Base-by-base conservation (phyloP, 2,888 invertebrate species). In the Microdon myrmicae region DNA sequence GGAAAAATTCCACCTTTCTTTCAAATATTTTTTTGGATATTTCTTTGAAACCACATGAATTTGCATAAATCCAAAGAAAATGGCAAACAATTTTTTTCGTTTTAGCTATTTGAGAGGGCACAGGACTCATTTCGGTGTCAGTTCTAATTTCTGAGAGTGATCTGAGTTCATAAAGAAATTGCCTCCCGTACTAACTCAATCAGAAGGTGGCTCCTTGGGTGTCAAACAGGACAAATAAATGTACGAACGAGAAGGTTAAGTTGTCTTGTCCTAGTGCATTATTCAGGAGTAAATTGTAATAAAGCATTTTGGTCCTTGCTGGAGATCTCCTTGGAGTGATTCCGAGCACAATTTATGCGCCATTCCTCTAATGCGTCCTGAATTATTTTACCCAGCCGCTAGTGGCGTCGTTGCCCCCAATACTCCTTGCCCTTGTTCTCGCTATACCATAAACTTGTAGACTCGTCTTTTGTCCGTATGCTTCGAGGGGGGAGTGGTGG, bases 241-340 rank as follows among this genome's bases (percentile, higher is more conserved):
- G 58, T 58, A 58, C 7, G n/a, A n/a, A 44, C 37, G 66, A 55
- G 49, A 51, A 67, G 64, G 67, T 67, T 68, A 67, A 68, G 68
- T 67, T 66, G 68, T 67, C 68, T 60, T 41, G 53, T 59, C 45
- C 68, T 69, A 67, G 70, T 70, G 69, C 70, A 70, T 70, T 69
- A 70, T 70, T 70, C 69, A 70, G 58, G 38, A 55, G 37, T 59
- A 51, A 68, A 68, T 70, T 69, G 70, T 69, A 69, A 70, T 70
- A 70, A 70, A 70, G 70, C 70, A 70, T 70, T 70, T 70, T 67
- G 59, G 49, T 59, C 44, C 29, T 64, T 25, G 58, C 34, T 22
- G 37, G 44, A 47, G 51, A 64, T 51, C 58, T 64, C 58, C 47
- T 67, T 59, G 53, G 53, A 59, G 58, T 59, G 66, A 59, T 59